Conservation (phyloP, 1,140 invertebrate species). For the Cydia amplana region DNA sequence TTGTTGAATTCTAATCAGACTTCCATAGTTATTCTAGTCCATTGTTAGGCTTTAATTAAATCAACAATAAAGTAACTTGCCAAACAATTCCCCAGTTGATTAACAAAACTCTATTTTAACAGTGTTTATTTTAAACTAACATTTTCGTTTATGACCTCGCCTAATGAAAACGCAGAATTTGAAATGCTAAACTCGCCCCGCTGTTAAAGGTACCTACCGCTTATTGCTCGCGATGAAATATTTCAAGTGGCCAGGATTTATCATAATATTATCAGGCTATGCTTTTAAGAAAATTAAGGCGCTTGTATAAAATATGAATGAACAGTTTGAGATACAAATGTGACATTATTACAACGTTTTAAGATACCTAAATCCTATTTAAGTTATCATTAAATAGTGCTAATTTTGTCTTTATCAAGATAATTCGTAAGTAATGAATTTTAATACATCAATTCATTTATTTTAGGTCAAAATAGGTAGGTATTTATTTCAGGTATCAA, state of each 20-base stretch:
- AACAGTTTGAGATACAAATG: background rate
- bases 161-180: conserved; percentile 20
- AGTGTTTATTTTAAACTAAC: background rate
- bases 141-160: conserved; percentile 7
- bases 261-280: conserved; percentile 10
- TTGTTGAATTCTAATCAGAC: too few species aligned
- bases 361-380: too few species aligned
- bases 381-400: too few species aligned
- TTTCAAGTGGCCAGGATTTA: conserved; percentile 6
- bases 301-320: background rate
- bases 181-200: conserved; percentile 10
- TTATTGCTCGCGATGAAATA: conserved; percentile 26
- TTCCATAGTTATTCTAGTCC: too few species aligned
- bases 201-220: conserved; percentile 21
- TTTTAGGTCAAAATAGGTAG: too few species aligned
- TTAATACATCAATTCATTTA: too few species aligned
- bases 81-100: background rate
- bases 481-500: too few species aligned
- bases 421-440: too few species aligned
- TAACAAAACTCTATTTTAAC: background rate
- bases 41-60: too few species aligned
- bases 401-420: too few species aligned
- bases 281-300: conserved; percentile 5
- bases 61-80: background rate
- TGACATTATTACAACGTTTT: too few species aligned